Evolutionary conservation across 2,113 vertebrate genomes (phyloP).

Genomic region (Vireo altiloquus): DNA sequence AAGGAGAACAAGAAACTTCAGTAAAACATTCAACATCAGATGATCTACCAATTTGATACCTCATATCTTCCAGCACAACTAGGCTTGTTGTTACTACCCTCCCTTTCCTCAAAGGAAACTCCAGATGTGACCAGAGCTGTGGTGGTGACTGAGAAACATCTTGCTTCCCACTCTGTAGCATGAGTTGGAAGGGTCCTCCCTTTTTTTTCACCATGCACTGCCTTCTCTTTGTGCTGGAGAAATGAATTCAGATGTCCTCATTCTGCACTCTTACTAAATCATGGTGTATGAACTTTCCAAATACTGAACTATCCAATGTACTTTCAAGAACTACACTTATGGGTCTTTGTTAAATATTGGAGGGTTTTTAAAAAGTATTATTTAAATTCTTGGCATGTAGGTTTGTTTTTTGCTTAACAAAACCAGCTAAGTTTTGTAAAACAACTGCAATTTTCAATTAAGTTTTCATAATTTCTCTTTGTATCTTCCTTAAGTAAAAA

Average conservation of each 20-base stretch:
- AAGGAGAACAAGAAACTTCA: background rate
- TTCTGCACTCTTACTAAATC: background rate
- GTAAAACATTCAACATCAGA: background rate
- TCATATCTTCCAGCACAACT: background rate
- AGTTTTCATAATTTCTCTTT: background rate
- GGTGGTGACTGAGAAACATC: background rate
- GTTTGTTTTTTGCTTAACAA: background rate
- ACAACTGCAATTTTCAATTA: background rate
- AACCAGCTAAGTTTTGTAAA: background rate
- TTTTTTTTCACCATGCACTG: background rate
- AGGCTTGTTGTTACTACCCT: background rate
- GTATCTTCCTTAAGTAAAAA: background rate
- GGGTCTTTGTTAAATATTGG: background rate
- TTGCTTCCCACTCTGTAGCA: background rate
- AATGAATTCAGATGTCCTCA: background rate
- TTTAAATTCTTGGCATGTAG: background rate
- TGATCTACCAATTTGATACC: background rate
- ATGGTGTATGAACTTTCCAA: background rate
- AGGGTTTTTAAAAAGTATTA: background rate
- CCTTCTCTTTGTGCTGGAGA: background rate
- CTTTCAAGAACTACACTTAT: background rate
- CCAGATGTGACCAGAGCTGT: background rate
- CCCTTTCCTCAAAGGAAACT: background rate
- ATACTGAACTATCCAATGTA: background rate
- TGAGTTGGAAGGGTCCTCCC: background rate